Evolutionary conservation across 2,797 vertebrate species (phyloP).

Genomic region (Paguma larvata): DNA sequence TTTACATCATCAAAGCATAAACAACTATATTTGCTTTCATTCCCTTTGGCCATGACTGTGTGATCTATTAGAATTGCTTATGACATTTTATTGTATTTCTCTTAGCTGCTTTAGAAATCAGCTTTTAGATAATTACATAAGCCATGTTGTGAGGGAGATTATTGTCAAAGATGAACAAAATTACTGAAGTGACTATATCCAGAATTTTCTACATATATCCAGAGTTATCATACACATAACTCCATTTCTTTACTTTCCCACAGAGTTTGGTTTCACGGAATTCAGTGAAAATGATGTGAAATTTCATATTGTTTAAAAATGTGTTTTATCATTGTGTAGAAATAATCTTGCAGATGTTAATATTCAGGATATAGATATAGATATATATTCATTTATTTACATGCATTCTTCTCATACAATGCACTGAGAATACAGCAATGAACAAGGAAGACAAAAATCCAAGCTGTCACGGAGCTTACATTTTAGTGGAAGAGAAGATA

Average conservation of each 20-base stretch:
- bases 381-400: not conserved
- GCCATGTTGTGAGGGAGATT: not conserved
- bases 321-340: not conserved
- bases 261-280: not conserved
- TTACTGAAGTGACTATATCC: not conserved
- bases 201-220: not conserved
- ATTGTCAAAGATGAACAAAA: conserved; percentile 9
- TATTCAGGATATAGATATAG: not conserved
- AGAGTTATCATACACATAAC: not conserved
- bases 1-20: conserved; percentile 36
- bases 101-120: not conserved
- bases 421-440: not conserved
- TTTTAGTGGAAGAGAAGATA: not conserved
- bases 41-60: not conserved
- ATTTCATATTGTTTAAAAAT: not conserved
- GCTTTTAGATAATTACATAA: not conserved
- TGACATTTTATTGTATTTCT: conserved; percentile 41
- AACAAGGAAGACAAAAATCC: not conserved
- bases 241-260: not conserved
- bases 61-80: not conserved
- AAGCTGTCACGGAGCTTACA: not conserved
- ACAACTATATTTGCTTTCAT: not conserved
- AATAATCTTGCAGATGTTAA: not conserved
- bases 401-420: not conserved
- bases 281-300: not conserved